Conservation (phyloP, 2,113 vertebrate species). For the Apeltes quadracus region DNA sequence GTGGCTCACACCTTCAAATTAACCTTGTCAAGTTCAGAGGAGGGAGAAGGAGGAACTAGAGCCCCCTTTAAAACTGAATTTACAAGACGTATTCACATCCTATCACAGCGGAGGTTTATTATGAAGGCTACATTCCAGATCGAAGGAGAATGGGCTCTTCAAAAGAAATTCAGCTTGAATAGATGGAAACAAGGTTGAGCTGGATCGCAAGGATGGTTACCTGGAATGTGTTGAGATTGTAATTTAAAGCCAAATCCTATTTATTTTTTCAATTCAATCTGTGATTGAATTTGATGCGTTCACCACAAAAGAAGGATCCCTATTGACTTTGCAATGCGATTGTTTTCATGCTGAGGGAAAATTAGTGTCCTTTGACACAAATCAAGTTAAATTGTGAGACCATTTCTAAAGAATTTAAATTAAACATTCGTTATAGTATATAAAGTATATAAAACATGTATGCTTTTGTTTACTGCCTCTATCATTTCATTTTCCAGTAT, state of each 20-base stretch:
- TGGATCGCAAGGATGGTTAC: not conserved
- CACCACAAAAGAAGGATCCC: not conserved
- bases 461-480: not conserved
- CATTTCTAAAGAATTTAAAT: not conserved
- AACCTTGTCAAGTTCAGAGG: slow-evolving; percentile 67
- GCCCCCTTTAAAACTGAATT: slow-evolving; percentile 66
- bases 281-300: not conserved
- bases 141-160: slow-evolving; percentile 35
- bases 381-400: not conserved
- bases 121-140: slow-evolving; percentile 36
- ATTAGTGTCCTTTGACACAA: not conserved
- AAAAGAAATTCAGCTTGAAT: not conserved
- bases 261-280: too few relatives aligned
- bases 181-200: slow-evolving; percentile 8
- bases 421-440: too few relatives aligned
- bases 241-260: not conserved
- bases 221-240: not conserved
- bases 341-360: not conserved
- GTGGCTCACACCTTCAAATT: slow-evolving; percentile 64
- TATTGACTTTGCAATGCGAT: not conserved
- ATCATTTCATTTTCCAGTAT: not conserved
- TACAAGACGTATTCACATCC: slow-evolving; percentile 55
- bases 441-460: too few relatives aligned
- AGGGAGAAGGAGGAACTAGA: slow-evolving; percentile 19
- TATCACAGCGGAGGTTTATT: slow-evolving; percentile 27